Conservation (phyloP, 30 jellyfish, hydroid and myxozoan species). For the Chrysaora quinquecirrha region DNA sequence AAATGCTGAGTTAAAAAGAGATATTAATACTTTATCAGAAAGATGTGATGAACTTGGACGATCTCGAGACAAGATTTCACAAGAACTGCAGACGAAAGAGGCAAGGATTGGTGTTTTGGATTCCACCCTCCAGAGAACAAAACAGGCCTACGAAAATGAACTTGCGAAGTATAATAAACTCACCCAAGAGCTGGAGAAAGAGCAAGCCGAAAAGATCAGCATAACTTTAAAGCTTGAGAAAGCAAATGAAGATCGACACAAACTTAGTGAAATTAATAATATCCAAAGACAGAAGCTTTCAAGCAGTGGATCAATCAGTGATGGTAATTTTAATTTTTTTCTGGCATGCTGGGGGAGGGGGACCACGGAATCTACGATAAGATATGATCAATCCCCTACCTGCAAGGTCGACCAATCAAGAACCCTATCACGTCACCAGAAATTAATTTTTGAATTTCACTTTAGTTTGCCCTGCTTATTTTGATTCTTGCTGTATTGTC, state of each 20-base stretch:
- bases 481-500: too few species aligned
- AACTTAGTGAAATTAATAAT: constrained; percentile 55
- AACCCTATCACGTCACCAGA: too few species aligned
- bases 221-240: constrained; percentile 29
- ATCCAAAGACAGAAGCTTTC: constrained; percentile 63
- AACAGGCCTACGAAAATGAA: constrained; percentile 59
- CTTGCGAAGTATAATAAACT: constrained; percentile 22
- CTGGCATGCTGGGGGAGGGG: too few species aligned
- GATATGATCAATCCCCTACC: too few species aligned
- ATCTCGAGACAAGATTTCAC: constrained; percentile 67
- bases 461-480: too few species aligned
- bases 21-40: constrained; percentile 64
- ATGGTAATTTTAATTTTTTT: too few species aligned
- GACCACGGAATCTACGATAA: too few species aligned
- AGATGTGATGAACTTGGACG: constrained; percentile 32
- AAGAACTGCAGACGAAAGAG: constrained; percentile 82
- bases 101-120: constrained; percentile 69
- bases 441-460: too few species aligned
- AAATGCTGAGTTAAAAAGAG: constrained; percentile 49
- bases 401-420: too few species aligned
- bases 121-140: constrained; percentile 67
- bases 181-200: constrained; percentile 39
- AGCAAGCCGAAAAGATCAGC: constrained; percentile 42
- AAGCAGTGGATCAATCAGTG: constrained; percentile 54
- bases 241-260: constrained; percentile 42